These are phyloP conservation scores for Lordiphosa mommai DNA, from an alignment of 1,140 invertebrate genomes.

Conservation along the genomic window DNA sequence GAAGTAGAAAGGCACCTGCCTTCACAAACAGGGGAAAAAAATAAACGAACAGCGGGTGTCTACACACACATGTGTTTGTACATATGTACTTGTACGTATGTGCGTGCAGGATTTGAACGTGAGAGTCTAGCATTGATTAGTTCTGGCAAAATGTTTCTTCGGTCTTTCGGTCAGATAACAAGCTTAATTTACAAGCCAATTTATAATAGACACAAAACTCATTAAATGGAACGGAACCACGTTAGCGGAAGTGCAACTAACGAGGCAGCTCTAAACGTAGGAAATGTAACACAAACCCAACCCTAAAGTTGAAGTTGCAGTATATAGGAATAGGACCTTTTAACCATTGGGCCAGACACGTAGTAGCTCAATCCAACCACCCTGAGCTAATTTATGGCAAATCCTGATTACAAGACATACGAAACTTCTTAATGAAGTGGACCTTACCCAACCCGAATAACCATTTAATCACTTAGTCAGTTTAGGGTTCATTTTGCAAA, in stretches of 20 bases:
- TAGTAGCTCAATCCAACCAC: too few species aligned
- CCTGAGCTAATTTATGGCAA: too few species aligned
- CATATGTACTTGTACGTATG: conserved; percentile 32
- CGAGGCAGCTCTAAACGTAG: background rate
- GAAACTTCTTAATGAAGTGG: too few species aligned
- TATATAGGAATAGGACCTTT: too few species aligned
- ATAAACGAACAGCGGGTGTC: conserved; percentile 16
- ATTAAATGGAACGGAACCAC: conserved; percentile 12
- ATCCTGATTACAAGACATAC: too few species aligned
- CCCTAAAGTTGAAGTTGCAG: too few species aligned
- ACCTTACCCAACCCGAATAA: too few species aligned
- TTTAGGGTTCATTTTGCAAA: too few species aligned
- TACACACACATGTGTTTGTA: background rate
- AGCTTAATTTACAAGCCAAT: conserved; percentile 19
- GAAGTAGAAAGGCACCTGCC: too few species aligned
- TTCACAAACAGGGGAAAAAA: too few species aligned
- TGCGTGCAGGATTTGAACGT: conserved; percentile 38
- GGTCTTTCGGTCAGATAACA: conserved; percentile 6
- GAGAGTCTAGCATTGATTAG: conserved; percentile 7
- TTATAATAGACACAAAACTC: conserved; percentile 8
- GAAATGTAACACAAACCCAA: background rate
- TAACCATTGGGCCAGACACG: too few species aligned
- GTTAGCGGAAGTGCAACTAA: conserved; percentile 12
- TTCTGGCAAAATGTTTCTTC: conserved; percentile 1
- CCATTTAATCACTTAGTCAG: too few species aligned